Conservation (phyloP, 2,888 invertebrate genomes). For the Abrostola tripartita region DNA sequence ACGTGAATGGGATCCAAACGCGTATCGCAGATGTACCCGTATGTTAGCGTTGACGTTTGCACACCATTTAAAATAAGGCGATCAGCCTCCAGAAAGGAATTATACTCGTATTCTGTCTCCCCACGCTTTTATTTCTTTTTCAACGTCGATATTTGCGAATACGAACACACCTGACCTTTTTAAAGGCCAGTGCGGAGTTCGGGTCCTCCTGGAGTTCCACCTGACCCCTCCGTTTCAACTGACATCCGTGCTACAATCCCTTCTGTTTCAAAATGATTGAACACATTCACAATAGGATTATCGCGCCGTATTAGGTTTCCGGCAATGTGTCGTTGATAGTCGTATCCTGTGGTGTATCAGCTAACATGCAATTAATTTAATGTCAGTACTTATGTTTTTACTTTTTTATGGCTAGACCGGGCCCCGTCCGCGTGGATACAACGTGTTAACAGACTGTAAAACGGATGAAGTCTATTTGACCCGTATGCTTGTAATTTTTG, state of each 20-base stretch:
- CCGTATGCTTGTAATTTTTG: background rate
- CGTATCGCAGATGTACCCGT: too few relatives aligned
- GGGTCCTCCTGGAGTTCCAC: background rate
- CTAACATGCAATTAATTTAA: constrained; percentile 7
- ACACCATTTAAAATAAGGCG: too few relatives aligned
- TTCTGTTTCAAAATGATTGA: constrained; percentile 18
- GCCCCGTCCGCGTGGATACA: too few relatives aligned
- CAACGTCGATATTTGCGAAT: too few relatives aligned
- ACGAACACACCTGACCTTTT: background rate
- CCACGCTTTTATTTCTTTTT: too few relatives aligned
- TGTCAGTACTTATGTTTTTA: constrained; percentile 6
- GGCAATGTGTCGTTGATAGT: constrained; percentile 49
- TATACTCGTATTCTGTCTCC: too few relatives aligned
- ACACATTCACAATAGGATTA: constrained; percentile 32
- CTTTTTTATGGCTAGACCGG: background rate
- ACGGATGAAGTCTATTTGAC: background rate
- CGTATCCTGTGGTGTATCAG: constrained; percentile 48
- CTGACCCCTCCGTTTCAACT: background rate
- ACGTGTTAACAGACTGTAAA: too few relatives aligned
- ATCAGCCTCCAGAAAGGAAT: too few relatives aligned
- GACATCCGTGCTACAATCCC: background rate
- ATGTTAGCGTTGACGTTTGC: too few relatives aligned
- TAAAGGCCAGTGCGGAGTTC: background rate
- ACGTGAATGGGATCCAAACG: too few relatives aligned
- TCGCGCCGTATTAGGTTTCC: constrained; percentile 43